Conservation (phyloP, 2,113 vertebrate genomes). For the Clupea harengus region DNA sequence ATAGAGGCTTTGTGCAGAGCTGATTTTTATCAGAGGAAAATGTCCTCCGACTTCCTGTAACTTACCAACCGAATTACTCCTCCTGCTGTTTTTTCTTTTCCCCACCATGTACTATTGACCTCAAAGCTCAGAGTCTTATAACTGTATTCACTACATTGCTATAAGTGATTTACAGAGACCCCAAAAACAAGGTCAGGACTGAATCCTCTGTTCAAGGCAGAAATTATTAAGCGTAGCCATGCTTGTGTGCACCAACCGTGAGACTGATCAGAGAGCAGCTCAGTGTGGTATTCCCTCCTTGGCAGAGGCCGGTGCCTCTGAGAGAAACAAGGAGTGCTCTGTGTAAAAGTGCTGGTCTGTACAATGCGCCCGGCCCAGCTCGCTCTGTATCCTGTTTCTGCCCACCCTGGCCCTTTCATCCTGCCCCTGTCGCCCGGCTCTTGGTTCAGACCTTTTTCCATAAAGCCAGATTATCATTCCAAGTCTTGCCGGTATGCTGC, state of each 20-base stretch:
- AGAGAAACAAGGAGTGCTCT: slow-evolving; percentile 25
- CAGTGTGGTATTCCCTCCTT: slow-evolving; percentile 1
- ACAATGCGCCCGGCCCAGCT: slow-evolving; percentile 13
- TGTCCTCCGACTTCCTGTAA: not conserved
- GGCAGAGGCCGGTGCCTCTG: slow-evolving; percentile 9
- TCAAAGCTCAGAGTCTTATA: not conserved
- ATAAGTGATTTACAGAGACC: not conserved
- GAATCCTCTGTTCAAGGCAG: not conserved
- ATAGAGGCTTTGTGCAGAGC: not conserved
- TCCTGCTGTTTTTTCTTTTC: not conserved
- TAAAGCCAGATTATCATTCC: slow-evolving; percentile 37
- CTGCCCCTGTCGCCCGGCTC: not conserved
- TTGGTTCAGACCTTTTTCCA: not conserved
- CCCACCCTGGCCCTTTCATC: slow-evolving; percentile 18
- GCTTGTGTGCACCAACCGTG: not conserved
- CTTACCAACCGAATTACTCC: not conserved
- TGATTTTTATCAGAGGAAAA: slow-evolving; percentile 12
- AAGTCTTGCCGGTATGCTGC: slow-evolving; percentile 10
- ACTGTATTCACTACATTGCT: not conserved
- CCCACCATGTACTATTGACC: not conserved
- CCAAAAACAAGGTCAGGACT: not conserved
- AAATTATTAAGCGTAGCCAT: not conserved
- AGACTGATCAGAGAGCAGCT: not conserved
- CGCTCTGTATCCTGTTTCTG: not conserved
- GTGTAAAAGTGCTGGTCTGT: slow-evolving; percentile 13